Evolutionary conservation across 2,113 vertebrate genomes (phyloP).

Genomic region (Passer montanus): DNA sequence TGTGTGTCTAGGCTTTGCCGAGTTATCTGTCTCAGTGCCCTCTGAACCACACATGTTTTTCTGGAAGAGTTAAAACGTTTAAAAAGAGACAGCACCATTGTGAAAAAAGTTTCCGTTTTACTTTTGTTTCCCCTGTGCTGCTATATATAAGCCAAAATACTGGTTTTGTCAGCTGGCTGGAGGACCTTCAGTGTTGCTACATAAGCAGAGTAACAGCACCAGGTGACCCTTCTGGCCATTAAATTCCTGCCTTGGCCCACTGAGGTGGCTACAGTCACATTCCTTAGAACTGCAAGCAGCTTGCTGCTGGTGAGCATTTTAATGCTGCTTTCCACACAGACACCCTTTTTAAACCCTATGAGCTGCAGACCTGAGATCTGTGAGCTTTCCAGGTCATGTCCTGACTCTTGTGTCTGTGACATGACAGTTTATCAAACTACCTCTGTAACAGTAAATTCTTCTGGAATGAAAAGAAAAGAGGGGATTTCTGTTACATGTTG

Average conservation of each 20-base stretch:
- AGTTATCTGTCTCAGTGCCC: not conserved
- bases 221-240: not conserved
- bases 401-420: not conserved
- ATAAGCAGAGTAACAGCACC: not conserved
- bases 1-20: not conserved
- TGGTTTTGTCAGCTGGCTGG: not conserved
- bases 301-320: not conserved
- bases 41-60: not conserved
- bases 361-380: not conserved
- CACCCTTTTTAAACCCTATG: not conserved
- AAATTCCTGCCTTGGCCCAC: not conserved
- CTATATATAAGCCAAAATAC: not conserved
- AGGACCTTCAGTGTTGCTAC: not conserved
- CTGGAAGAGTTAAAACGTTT: not conserved
- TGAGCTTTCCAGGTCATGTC: not conserved
- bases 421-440: not conserved
- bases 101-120: fast-evolving
- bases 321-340: not conserved
- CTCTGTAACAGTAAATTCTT: not conserved
- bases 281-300: not conserved
- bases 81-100: not conserved
- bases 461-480: not conserved
- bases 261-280: not conserved
- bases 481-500: not conserved
- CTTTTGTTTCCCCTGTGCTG: not conserved